Percentiles rank a stretch among this genome's conserved stretches.
phyloP scores from a whole-genome alignment of 1,140 invertebrate genomes.

The Nephotettix cincticeps region DNA sequence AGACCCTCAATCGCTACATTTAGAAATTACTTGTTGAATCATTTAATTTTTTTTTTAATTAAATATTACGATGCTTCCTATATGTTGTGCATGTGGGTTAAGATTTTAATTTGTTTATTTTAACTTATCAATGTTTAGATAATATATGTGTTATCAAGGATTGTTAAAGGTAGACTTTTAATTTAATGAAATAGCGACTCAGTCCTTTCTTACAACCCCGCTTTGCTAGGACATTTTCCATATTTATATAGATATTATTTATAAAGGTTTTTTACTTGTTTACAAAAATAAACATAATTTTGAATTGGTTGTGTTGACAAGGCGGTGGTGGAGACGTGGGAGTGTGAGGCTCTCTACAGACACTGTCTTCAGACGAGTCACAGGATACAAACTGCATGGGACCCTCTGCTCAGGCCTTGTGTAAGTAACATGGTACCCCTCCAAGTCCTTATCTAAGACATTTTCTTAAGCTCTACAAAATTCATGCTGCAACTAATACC shows the following conservation, averaged over 20 bases:
- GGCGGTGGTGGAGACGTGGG: neutral
- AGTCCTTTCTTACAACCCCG: neutral
- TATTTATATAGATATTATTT: neutral
- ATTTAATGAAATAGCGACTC: neutral
- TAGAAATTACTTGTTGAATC: too few species aligned
- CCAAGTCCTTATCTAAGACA: neutral
- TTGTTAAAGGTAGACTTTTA: neutral
- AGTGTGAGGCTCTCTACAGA: constrained; percentile 7
- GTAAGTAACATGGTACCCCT: neutral
- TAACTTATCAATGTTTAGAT: neutral
- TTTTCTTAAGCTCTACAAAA: neutral
- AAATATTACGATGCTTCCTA: too few species aligned
- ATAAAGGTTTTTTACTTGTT: too few species aligned
- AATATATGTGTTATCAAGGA: neutral
- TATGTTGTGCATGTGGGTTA: too few species aligned
- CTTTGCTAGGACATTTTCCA: neutral
- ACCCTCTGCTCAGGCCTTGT: constrained; percentile 15
- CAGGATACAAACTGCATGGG: constrained; percentile 12
- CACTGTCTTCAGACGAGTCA: constrained; percentile 24
- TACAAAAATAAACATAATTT: neutral
- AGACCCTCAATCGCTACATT: too few species aligned
- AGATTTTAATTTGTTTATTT: too few species aligned
- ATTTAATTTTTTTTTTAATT: too few species aligned
- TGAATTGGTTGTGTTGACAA: neutral
- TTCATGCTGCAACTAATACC: neutral